Conservation (phyloP, 1,140 invertebrate genomes). For the Pogonognathellus flavescens region DNA sequence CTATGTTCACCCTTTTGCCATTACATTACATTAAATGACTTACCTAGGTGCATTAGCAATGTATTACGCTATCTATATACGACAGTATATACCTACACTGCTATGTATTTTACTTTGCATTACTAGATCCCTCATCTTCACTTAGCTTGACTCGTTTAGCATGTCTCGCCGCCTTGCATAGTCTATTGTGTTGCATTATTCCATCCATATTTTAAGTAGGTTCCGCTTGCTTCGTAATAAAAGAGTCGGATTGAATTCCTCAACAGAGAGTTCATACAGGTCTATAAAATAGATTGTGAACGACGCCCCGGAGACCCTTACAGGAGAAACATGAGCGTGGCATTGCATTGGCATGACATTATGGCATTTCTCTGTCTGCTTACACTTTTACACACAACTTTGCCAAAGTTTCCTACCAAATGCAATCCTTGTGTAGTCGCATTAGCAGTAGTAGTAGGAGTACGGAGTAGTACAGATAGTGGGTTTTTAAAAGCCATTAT, state of each 20-base stretch:
- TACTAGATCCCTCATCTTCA: conserved; percentile 15
- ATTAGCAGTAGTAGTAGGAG: too few species aligned
- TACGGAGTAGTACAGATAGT: too few species aligned
- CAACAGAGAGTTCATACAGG: conserved; percentile 56
- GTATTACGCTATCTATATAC: neutral
- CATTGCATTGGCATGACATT: conserved; percentile 1
- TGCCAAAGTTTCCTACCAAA: neutral
- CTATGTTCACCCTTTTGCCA: too few species aligned
- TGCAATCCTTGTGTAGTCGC: too few species aligned
- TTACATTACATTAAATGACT: too few species aligned
- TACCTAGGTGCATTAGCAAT: too few species aligned
- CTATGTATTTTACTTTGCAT: neutral
- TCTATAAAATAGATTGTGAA: conserved; percentile 64
- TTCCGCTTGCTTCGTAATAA: conserved; percentile 50
- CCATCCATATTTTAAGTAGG: conserved; percentile 42
- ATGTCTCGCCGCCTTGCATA: neutral
- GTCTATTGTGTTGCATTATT: conserved; percentile 11
- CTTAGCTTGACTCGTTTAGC: neutral
- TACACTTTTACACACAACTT: neutral
- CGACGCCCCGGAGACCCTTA: conserved; percentile 59
- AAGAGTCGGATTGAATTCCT: conserved; percentile 55
- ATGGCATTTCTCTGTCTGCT: conserved; percentile 9
- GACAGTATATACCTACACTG: too few species aligned
- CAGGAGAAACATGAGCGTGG: conserved; percentile 41
- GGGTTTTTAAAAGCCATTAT: too few species aligned